These are phyloP conservation scores for Drosophila testacea DNA, from an alignment of 2,888 invertebrate genomes.

Conservation along the genomic window DNA sequence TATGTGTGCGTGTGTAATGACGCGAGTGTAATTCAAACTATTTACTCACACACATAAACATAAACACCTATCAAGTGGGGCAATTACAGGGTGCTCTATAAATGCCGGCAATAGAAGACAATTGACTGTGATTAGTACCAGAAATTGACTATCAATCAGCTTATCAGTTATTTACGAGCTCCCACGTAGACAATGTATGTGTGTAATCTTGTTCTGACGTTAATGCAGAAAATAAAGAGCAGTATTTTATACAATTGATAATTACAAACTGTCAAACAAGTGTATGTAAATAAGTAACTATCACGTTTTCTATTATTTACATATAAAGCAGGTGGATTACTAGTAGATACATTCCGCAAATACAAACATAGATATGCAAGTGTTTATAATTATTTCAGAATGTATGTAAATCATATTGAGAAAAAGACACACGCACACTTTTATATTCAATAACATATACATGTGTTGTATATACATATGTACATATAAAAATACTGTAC, in stretches of 20 bases:
- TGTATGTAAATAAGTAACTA: constrained; percentile 8
- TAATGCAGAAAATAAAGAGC: neutral
- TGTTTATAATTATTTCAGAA: neutral
- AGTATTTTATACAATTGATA: constrained; percentile 1
- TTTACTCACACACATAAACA: constrained; percentile 17
- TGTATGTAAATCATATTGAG: constrained; percentile 1
- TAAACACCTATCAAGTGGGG: constrained; percentile 25
- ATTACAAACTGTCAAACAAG: constrained; percentile 7
- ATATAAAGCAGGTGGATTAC: neutral
- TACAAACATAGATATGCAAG: neutral
- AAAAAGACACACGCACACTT: constrained; percentile 1
- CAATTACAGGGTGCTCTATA: constrained; percentile 38
- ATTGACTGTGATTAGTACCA: constrained; percentile 49
- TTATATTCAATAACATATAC: constrained; percentile 5
- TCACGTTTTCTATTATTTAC: constrained; percentile 2
- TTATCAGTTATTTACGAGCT: constrained; percentile 49
- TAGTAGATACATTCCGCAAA: neutral
- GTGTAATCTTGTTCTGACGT: neutral
- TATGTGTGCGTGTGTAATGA: constrained; percentile 4
- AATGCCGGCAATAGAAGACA: constrained; percentile 25
- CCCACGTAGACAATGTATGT: constrained; percentile 27
- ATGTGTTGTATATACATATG: constrained; percentile 10
- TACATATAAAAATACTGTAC: constrained; percentile 45
- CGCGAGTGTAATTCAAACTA: constrained; percentile 46
- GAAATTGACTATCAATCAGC: constrained; percentile 10